These are phyloP conservation scores for Grapholita molesta DNA, from an alignment of 1,140 invertebrate species.

Conservation along the genomic window DNA sequence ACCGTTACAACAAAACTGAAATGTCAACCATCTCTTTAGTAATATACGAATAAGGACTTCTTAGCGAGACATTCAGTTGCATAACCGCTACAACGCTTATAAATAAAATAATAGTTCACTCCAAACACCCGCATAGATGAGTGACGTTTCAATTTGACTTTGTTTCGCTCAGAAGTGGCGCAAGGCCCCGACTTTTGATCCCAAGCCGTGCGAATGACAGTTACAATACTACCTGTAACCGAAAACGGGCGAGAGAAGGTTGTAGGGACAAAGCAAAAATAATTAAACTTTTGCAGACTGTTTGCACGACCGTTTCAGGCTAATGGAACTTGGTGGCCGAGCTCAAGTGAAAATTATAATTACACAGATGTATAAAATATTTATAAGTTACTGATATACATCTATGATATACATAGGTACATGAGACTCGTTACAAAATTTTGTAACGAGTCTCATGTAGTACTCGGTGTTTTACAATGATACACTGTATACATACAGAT, in stretches of 20 bases:
- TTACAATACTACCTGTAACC: conserved; percentile 9
- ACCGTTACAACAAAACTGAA: not conserved
- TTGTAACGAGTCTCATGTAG: no score
- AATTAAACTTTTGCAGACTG: not conserved
- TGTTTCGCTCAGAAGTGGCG: conserved; percentile 37
- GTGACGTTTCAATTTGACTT: conserved; percentile 68
- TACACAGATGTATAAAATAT: not conserved
- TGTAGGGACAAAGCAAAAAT: not conserved
- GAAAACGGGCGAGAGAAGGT: not conserved
- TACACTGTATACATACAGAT: no score
- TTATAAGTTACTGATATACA: no score
- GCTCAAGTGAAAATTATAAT: not conserved
- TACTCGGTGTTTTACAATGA: no score
- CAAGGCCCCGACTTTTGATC: conserved; percentile 38
- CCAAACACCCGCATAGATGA: conserved; percentile 21
- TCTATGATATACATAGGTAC: no score
- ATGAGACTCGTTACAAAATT: no score
- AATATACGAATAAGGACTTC: no score
- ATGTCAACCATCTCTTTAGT: not conserved
- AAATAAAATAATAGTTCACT: not conserved
- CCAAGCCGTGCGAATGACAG: conserved; percentile 27
- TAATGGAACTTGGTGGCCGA: not conserved
- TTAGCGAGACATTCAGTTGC: not conserved
- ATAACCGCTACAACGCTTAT: no score
- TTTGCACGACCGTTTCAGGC: not conserved